Base-by-base conservation (phyloP, 2,888 invertebrate species). In the Silvanus unidentatus region DNA sequence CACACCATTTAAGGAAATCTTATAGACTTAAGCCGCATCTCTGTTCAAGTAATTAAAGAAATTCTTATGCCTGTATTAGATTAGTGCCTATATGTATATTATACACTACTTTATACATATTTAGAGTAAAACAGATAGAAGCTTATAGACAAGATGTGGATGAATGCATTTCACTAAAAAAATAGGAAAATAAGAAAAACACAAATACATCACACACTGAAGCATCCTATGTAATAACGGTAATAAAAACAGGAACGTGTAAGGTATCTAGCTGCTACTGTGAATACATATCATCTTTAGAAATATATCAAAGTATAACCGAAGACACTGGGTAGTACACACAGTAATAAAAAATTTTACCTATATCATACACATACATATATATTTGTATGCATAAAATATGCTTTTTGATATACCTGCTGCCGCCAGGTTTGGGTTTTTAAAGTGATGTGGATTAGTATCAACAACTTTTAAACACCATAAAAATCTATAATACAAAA, bases 41-140 rank as follows among this genome's bases (percentile, higher is more conserved):
- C 49, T 45, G 44, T 52, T 53, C 48, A 48, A 50, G 50, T 43
- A 44, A 50, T 48, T 52, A 48, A 44, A 22, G 4, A 40, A 45
- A 54, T 61, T 59, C 60, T 61, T 62, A 59, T 59, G 62, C 62
- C 61, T 62, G 55, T 59, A 53, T 66, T 69, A 69, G 67, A 66
- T 66, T 69, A 69, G 68, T 69, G 68, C 68, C 66, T 68, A 64
- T 57, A 58, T 57, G 58, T 55, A 57, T 57, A n/a, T 55, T 61
- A 58, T 56, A 61, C 56, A 59, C 57, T 62, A 57, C 58, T 60
- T 57, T 60, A 63, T 62, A 64, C 58, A 57, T 59, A 57, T 55
- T 54, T 53, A 55, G 48, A 50, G 48, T 63, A 62, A 60, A 44
- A 40, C 49, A 43, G 48, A 50, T 12, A 40, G 45, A 44, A 45